Base-by-base conservation (phyloP, 2,113 vertebrate genomes). In the Notarius quadriscutis region DNA sequence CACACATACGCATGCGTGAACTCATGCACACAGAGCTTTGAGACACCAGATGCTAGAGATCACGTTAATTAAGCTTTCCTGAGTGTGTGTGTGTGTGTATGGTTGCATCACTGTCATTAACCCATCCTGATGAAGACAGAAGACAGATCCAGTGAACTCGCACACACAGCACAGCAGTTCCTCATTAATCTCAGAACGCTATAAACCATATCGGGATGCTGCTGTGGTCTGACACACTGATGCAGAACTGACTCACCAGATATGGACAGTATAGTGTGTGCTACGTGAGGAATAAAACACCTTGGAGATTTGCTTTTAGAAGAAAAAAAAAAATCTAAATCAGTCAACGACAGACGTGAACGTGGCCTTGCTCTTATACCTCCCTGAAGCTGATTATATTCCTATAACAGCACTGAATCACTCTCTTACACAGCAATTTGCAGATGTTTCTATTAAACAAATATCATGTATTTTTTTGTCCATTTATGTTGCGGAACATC, bases 81-180 rank as follows among this genome's bases (percentile, higher is more conserved):
- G 71, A 1, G 17, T 51, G 9, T 77, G 41, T 50, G 41, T 50
- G 41, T 74, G 79, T 81, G 63, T 74, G 71, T 50, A 18, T 51
- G 48, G 25, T 9, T 22, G 20, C 14, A 63, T 67, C 62, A 55
- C 14, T 75, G 62, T 81, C 87, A 58, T 81, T 72, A 75, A 87
- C 80, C 77, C 22, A 1, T 51, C 48, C 57, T 82, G 77, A 91
- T 90, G 90, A 90, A 84, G 90, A 89, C 80, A 51, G 65, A 89
- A 48, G 50, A 65, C 20, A 48, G 72, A 72, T 75, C 30, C 58
- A 84, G 67, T 84, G 79, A 90, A 75, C 80, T 57, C 27, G 25
- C 55, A 53, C 58, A 55, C n/a, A 55, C 83, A 25, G n/a, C 14
- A 5, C 57, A 58, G 78, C 57, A 27, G 27, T 8, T 79, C 20